phyloP scores from a whole-genome alignment of 2,113 vertebrate species.

The Mionectes macconnelli region DNA sequence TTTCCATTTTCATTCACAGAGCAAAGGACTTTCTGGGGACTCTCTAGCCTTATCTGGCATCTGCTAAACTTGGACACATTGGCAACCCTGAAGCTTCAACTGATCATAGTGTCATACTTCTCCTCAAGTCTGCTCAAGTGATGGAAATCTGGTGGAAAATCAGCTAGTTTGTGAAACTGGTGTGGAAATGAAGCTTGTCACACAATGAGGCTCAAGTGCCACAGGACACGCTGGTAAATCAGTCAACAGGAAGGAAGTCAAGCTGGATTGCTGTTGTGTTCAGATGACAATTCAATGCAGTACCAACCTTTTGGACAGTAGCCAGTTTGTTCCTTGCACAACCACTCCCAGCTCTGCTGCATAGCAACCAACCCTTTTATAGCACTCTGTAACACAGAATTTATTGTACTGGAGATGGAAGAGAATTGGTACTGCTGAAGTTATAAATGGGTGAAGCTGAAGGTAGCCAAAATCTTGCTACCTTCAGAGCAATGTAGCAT shows the following conservation, averaged over 20 bases:
- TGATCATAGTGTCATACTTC: fast-evolving
- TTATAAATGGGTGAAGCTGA: background rate
- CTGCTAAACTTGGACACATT: background rate
- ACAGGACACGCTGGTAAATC: background rate
- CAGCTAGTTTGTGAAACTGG: background rate
- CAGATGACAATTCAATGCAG: background rate
- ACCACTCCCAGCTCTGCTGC: background rate
- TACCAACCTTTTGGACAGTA: background rate
- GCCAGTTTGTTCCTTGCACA: background rate
- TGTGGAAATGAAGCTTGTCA: background rate
- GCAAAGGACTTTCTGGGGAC: background rate
- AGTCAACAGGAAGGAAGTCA: background rate
- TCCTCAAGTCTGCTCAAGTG: background rate
- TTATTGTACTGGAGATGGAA: background rate
- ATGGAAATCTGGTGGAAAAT: background rate
- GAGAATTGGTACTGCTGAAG: background rate
- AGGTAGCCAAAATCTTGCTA: background rate
- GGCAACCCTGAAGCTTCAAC: background rate
- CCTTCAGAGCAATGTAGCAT: background rate
- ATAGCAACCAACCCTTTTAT: background rate
- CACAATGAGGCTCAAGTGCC: background rate
- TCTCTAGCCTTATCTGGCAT: background rate
- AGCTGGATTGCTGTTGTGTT: background rate
- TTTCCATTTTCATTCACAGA: background rate
- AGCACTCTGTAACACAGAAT: background rate